Conservation (phyloP, 2,888 invertebrate genomes). For the Volucella zonaria region DNA sequence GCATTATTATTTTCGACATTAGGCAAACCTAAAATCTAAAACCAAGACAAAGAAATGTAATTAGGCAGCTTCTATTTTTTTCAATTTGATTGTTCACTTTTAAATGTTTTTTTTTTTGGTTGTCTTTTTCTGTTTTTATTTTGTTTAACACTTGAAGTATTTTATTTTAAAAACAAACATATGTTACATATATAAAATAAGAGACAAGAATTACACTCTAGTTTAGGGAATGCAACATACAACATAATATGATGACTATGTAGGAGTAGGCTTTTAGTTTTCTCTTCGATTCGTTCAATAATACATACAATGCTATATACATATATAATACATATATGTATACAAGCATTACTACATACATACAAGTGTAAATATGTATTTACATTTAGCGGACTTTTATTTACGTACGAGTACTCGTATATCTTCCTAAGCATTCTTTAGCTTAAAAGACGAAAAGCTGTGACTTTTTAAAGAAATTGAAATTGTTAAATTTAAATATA, state of each 20-base stretch:
- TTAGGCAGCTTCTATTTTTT: constrained; percentile 46
- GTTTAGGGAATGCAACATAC: constrained; percentile 34
- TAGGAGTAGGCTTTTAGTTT: background rate
- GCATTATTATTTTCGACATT: constrained; percentile 49
- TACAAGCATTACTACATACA: no score
- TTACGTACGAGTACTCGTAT: no score
- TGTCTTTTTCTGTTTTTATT: no score
- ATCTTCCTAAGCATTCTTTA: constrained; percentile 45
- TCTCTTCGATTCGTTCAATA: constrained; percentile 46
- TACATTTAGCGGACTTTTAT: constrained; percentile 37
- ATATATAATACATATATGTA: background rate
- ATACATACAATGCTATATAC: constrained; percentile 61
- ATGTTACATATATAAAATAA: constrained; percentile 11
- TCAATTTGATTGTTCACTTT: constrained; percentile 7
- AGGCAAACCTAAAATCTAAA: constrained; percentile 23
- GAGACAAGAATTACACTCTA: constrained; percentile 13
- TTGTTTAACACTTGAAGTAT: no score
- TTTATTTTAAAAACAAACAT: background rate
- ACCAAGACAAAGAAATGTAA: constrained; percentile 31
- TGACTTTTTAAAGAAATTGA: constrained; percentile 57
- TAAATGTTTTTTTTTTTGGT: no score
- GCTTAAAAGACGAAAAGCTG: constrained; percentile 55
- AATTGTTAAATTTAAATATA: constrained; percentile 33
- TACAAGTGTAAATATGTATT: no score
- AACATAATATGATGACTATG: background rate